A percentile compares a stretch with the other conserved stretches of the same genome.
Conservation (phyloP, 2,113 vertebrate genomes). For the Turdus rufiventris region DNA sequence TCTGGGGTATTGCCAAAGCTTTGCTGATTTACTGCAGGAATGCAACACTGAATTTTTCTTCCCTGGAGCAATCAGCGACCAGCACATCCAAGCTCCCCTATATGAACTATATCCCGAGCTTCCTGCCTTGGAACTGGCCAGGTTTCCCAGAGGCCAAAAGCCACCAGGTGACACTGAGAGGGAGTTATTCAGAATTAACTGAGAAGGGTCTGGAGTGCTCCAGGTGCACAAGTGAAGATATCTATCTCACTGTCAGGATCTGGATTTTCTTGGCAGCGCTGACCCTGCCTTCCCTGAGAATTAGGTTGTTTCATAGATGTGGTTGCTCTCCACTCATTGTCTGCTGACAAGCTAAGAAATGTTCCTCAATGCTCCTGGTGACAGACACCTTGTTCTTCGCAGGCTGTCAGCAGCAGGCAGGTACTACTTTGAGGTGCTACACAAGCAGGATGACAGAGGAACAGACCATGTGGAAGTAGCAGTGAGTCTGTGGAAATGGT, state of each 20-base stretch:
- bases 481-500: constrained; percentile 69
- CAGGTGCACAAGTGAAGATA: neutral
- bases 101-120: neutral
- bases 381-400: neutral
- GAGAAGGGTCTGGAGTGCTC: neutral
- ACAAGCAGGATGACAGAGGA: constrained; percentile 86
- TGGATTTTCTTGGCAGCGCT: neutral
- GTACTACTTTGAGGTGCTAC: constrained; percentile 94
- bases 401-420: constrained; percentile 78
- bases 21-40: neutral
- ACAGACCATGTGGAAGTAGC: constrained; percentile 91
- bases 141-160: neutral
- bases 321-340: neutral
- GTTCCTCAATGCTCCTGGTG: neutral
- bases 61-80: neutral
- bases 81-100: neutral
- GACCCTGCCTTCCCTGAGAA: neutral
- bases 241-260: neutral
- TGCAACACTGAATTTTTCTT: neutral
- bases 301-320: neutral
- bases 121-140: neutral
- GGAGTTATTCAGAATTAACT: neutral
- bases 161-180: neutral
- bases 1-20: neutral
- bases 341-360: neutral